Conservation (phyloP, 2,113 vertebrate genomes). For the Neopipo cinnamomea region DNA sequence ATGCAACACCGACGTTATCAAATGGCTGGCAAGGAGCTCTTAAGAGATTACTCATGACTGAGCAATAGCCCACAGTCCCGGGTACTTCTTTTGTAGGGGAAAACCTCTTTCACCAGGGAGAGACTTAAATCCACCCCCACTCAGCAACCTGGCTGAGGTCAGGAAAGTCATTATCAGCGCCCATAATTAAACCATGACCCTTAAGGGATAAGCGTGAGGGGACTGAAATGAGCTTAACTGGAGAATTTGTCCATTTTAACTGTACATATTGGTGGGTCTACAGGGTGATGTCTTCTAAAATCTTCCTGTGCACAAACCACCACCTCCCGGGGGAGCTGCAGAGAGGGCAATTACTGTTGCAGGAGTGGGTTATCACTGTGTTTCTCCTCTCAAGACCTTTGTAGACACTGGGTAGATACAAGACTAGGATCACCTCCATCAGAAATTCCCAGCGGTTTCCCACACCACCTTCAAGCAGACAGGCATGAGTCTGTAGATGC, state of each 20-base stretch:
- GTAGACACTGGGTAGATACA: not conserved
- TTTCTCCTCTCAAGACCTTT: not conserved
- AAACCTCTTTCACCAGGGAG: not conserved
- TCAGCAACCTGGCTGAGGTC: not conserved
- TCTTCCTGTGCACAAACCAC: not conserved
- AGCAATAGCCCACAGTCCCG: not conserved
- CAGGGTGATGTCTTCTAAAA: not conserved
- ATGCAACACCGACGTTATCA: not conserved
- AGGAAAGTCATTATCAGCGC: rapidly evolving
- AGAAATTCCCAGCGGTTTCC: not conserved
- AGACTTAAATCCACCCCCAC: not conserved
- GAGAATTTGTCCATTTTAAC: not conserved
- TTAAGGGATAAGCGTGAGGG: not conserved
- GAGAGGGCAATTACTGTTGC: not conserved
- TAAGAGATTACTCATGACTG: not conserved
- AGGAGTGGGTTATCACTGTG: not conserved
- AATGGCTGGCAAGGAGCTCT: not conserved
- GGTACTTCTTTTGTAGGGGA: not conserved
- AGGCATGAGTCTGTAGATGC: not conserved
- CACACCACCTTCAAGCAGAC: not conserved
- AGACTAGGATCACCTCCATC: not conserved
- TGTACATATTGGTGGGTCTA: not conserved
- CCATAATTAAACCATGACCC: not conserved
- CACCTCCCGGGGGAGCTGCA: not conserved
- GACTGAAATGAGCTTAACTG: not conserved